phyloP scores from a whole-genome alignment of 2,113 vertebrate species.

The Tetrao urogallus region DNA sequence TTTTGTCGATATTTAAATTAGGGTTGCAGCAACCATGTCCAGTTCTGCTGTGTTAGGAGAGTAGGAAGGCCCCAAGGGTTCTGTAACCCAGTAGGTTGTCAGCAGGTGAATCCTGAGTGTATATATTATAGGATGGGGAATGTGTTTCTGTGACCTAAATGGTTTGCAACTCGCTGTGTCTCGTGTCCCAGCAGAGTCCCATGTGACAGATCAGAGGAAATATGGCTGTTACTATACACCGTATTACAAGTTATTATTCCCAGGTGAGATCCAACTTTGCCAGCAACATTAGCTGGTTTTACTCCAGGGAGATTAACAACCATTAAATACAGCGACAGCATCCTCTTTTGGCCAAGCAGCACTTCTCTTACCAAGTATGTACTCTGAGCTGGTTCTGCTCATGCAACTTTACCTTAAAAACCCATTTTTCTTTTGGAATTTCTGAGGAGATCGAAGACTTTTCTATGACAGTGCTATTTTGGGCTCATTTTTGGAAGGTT shows the following conservation, averaged over 20 bases:
- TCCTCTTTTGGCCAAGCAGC: neutral
- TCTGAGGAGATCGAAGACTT: neutral
- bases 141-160: neutral
- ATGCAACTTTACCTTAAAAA: neutral
- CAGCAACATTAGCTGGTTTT: constrained; percentile 11
- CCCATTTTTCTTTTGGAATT: neutral
- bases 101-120: neutral
- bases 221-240: neutral
- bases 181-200: neutral
- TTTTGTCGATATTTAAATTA: neutral
- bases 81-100: neutral
- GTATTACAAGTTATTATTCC: neutral
- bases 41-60: neutral
- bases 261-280: neutral
- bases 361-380: neutral
- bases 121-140: neutral
- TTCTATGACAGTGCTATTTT: neutral
- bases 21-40: neutral
- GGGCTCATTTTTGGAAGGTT: neutral
- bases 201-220: neutral
- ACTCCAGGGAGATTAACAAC: neutral
- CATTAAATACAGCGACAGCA: neutral
- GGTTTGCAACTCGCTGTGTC: neutral
- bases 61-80: neutral
- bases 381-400: neutral